Evolutionary conservation across 2,888 invertebrate genomes (phyloP), one percentile per base, ranked within the genome.

Genomic region (Drymonia ruficornis): DNA sequence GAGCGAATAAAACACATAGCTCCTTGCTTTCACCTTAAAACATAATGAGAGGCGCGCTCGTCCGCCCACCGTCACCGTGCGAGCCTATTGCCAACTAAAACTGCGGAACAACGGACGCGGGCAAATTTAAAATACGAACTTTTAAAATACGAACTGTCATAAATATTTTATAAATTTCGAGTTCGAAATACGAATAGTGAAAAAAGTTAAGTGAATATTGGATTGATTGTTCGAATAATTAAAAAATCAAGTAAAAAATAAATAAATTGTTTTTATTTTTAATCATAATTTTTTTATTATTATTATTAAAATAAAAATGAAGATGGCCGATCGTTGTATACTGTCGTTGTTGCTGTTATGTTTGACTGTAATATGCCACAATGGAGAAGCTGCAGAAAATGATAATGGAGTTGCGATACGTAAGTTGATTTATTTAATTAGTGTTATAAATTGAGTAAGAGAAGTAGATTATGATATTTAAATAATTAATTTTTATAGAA

Each of bases 1-100:
- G 76, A 78, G 81, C 78, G 81, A 89, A 90, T 91, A 91, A 86
- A 91, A 90, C 85, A 84, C 87, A 85, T 87, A 73, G 84, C 75
- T 72, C 73, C 76, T 75, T 83, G 91, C 91, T 92, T 92, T 92
- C 92, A 91, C 92, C 85, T 86, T 84, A 85, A 31, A 85, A 86
- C 87, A 83, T 86, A 86, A 87, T 85, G 85, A 85, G 81, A 76
- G 83, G 81, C 78, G 81, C 77, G 86, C 71, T 78, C 79, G 84
- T 73, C 83, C 74, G 76, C 71, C 67, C 66, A 72, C 73, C 76
- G 78, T 70, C 68, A 72, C 71, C 74, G 61, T 66, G 63, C 75
- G 72, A 76, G 80, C 74, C 80, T 83, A 83, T 84, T 82, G 81
- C 80, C 68, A 67, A 73, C 80, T 80, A 79, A 83, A 78, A 74